Base-by-base conservation (phyloP, 2,888 invertebrate species). In the Yponomeuta sedellus region DNA sequence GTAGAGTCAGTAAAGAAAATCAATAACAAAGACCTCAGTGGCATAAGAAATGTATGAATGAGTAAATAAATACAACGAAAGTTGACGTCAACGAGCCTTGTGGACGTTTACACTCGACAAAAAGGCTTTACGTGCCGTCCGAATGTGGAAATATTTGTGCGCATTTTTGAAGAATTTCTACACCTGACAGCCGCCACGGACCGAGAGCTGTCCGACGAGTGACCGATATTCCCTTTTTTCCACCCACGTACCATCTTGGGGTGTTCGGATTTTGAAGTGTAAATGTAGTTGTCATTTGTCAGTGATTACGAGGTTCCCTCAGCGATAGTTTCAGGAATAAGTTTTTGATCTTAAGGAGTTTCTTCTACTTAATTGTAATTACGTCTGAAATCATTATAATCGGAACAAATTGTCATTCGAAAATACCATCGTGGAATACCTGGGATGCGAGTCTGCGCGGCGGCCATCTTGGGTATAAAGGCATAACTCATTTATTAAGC, bases 401-500 rank as follows among this genome's bases (percentile, higher is more conserved):
- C 44, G 12, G 44, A 52, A 44, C 44, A 52, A 52, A 16, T 52
- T 52, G 4, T 12, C 44, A 16, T 52, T 16, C 44, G 44, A 52
- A 52, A 52, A 52, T 52, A 16, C 44, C 44, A 52, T 52, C 44
- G 44, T 52, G 16, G 16, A 52, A 52, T 52, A 52, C 44, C 44
- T 52, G 44, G 16, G 16, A 52, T 52, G 5, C 12, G 44, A 52
- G 44, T 52, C 44, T 76, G 79, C 74, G 72, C 57, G 75, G 77
- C 81, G 77, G 86, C 85, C 85, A 86, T 86, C 80, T 88, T 87
- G 85, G 78, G 82, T 86, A 84, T 85, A 84, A 86, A 81, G 81
- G 86, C 85, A 86, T 86, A 86, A 88, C 85, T 88, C 86, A 86
- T 88, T 88, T 88, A 87, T 86, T 87, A 86, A 84, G 87, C 86